These are phyloP conservation scores for Actias luna DNA, from an alignment of 2,888 invertebrate species.

Conservation along the genomic window DNA sequence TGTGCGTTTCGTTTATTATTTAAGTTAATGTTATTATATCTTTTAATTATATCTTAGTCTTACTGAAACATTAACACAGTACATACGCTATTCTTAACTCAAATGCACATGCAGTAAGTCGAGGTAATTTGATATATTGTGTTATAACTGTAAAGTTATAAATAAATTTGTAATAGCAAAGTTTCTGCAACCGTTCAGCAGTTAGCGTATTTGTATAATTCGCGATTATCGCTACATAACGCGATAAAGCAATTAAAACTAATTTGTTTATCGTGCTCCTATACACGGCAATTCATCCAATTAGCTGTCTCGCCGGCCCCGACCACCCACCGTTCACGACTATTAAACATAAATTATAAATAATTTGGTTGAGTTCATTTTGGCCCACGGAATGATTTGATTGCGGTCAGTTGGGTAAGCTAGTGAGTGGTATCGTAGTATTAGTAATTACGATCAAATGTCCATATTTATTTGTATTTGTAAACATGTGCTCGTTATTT, in stretches of 20 bases:
- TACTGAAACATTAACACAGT: not conserved
- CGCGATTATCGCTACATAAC: constrained; percentile 45
- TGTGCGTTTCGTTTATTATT: not conserved
- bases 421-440: constrained; percentile 27
- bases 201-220: constrained; percentile 17
- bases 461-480: constrained; percentile 17
- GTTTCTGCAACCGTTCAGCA: not conserved
- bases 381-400: constrained; percentile 50
- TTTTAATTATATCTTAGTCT: not conserved
- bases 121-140: not conserved
- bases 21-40: not conserved
- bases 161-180: not conserved
- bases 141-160: not conserved
- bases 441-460: constrained; percentile 19
- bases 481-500: constrained; percentile 17
- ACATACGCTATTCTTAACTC: not conserved
- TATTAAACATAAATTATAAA: constrained; percentile 80
- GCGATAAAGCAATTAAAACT: constrained; percentile 63
- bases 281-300: constrained; percentile 78
- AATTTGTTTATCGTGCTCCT: constrained; percentile 76
- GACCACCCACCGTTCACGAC: constrained; percentile 72
- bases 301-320: constrained; percentile 60
- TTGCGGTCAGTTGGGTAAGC: constrained; percentile 43
- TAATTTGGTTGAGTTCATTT: constrained; percentile 73
- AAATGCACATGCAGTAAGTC: not conserved